phyloP scores from a whole-genome alignment of 2,888 invertebrate genomes.

The Callosobruchus maculatus region DNA sequence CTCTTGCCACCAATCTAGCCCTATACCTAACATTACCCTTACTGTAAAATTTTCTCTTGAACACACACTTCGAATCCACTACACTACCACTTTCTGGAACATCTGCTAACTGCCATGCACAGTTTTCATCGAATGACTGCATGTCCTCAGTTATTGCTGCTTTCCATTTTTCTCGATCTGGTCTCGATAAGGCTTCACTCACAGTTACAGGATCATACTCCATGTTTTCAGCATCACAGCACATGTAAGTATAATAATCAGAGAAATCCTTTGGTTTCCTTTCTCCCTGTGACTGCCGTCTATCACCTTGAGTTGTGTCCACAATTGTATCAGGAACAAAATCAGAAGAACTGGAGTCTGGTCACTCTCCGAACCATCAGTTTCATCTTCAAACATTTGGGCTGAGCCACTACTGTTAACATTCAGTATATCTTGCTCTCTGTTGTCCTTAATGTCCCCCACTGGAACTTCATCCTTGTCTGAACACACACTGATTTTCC shows the following conservation, averaged over 20 bases:
- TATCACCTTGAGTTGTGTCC: no score
- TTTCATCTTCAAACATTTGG: no score
- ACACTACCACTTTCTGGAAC: conserved; percentile 14
- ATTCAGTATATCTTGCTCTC: no score
- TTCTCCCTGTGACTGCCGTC: neutral
- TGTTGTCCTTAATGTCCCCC: no score
- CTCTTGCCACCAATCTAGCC: conserved; percentile 26
- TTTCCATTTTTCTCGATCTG: conserved; percentile 22
- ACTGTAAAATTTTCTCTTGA: conserved; percentile 24
- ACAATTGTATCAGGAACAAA: no score
- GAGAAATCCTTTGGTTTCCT: neutral
- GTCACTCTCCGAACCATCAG: no score
- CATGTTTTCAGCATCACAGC: neutral
- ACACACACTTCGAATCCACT: conserved; percentile 34
- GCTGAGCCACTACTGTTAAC: no score
- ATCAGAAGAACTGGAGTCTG: no score
- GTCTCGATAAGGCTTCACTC: conserved; percentile 21
- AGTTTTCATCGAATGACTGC: conserved; percentile 19
- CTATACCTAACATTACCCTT: conserved; percentile 19
- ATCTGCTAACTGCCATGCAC: conserved; percentile 28
- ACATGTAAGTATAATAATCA: neutral
- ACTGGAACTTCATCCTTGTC: no score
- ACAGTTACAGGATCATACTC: conserved; percentile 11
- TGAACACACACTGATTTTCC: no score
- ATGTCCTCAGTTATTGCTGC: conserved; percentile 24